Percentiles rank a stretch among this genome's conserved stretches.
Evolutionary conservation across 2,888 invertebrate genomes (phyloP).

Genomic region (Phragmatobia fuliginosa): DNA sequence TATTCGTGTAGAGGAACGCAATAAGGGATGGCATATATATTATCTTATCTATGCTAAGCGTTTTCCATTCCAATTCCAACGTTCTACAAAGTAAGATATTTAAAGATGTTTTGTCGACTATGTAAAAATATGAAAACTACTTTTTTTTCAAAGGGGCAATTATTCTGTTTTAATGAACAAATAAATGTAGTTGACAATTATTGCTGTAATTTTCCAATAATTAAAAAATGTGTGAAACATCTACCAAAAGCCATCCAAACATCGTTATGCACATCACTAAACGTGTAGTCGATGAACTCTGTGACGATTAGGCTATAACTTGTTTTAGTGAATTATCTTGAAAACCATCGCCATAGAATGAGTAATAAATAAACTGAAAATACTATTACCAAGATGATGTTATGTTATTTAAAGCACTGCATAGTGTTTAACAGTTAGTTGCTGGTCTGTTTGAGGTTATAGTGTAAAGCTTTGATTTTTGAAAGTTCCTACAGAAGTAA

Average conservation of each 20-base stretch:
- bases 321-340: slow-evolving; percentile 21
- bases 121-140: background rate
- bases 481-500: slow-evolving; percentile 15
- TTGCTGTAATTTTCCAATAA: background rate
- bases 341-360: slow-evolving; percentile 17
- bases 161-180: background rate
- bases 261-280: slow-evolving; percentile 26
- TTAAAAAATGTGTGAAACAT: background rate
- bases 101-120: no score
- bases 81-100: background rate
- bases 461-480: slow-evolving; percentile 27
- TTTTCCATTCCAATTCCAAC: background rate
- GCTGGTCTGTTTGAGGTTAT: slow-evolving; percentile 37
- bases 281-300: slow-evolving; percentile 41
- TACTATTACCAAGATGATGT: background rate
- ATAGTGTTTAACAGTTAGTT: slow-evolving; percentile 9
- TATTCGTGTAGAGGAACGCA: slow-evolving; percentile 4
- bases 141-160: background rate
- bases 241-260: background rate
- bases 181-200: background rate
- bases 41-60: background rate
- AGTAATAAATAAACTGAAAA: slow-evolving; percentile 26
- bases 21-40: background rate
- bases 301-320: slow-evolving; percentile 30
- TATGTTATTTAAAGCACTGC: background rate